These are phyloP conservation scores for Formicarius rufipectus DNA, from an alignment of 2,113 vertebrate genomes.

Conservation along the genomic window DNA sequence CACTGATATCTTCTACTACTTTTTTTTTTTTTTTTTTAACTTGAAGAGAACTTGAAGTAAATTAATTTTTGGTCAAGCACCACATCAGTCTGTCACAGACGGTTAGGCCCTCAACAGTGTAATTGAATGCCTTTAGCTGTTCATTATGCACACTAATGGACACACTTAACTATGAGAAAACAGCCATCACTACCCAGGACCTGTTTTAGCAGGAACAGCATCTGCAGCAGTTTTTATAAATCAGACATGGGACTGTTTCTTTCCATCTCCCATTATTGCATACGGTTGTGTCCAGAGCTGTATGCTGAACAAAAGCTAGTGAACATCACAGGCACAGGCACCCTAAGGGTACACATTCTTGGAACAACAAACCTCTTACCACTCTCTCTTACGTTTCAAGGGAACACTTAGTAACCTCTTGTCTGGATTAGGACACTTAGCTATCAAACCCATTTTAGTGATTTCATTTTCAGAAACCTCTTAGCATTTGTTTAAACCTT, in stretches of 20 bases:
- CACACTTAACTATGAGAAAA: neutral
- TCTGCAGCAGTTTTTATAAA: neutral
- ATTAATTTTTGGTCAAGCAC: neutral
- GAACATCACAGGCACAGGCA: neutral
- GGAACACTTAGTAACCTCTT: neutral
- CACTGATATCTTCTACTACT: neutral
- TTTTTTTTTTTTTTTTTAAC: neutral
- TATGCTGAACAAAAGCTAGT: neutral
- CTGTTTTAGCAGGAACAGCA: neutral
- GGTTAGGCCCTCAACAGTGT: neutral
- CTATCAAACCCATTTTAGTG: neutral
- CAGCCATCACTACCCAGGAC: neutral
- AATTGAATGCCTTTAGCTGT: neutral
- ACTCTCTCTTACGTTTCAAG: neutral
- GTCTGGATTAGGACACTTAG: neutral
- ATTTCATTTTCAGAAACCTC: neutral
- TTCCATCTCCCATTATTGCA: neutral
- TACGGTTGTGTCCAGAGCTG: neutral
- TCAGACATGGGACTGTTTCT: neutral
- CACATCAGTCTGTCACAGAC: conserved; percentile 26
- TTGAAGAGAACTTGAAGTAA: conserved; percentile 8
- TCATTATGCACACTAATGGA: neutral
- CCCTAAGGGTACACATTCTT: neutral
- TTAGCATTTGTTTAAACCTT: neutral
- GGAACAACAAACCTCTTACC: neutral